Base-by-base conservation (phyloP, 2,113 vertebrate species). In the Vombatus ursinus region DNA sequence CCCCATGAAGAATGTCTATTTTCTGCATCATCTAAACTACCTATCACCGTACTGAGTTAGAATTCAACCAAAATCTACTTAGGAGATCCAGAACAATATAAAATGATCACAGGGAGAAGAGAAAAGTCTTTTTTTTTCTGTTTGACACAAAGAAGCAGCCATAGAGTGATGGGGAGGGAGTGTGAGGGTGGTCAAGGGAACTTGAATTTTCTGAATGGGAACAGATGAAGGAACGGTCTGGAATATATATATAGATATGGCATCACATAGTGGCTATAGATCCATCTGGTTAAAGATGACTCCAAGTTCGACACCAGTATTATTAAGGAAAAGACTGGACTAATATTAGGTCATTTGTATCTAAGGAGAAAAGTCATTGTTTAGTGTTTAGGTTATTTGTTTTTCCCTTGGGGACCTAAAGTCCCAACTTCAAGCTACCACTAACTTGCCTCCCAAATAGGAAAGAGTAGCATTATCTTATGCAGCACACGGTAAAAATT, bases 381-480 rank as follows among this genome's bases (percentile, higher is more conserved):
- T 51, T 50, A 89, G 37, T 0, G 48, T 84, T 96, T 90, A 93
- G 94, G 48, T 52, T 3, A 0, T 52, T 5, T 22, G 9, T 50
- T 50, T 49, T 47, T 47, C 3, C 2, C 93, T 37, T 7, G 47
- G 94, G 93, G 94, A n/a, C 77, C 24, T 51, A 26, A 16, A 50
- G 61, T 48, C 10, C 31, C 94, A 57, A 91, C 84, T 53, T 52
- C 93, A 77, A 96, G 51, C 68, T 92, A 94, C 92, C 92, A 14
- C n/a, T 90, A 97, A 96, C 96, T 98, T 97, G 14, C 92, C 94
- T 96, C 95, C 96, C 96, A 77, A 97, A 23, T 94, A 31, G 92
- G 97, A 97, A 96, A 97, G 94, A 44, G 91, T 90, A 97, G 95
- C 96, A 68, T 95, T 96, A 97, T 97, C 97, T 97, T 96, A 96